Evolutionary conservation across 2,797 vertebrate species (phyloP).

Genomic region (Tiaroga cobitis): DNA sequence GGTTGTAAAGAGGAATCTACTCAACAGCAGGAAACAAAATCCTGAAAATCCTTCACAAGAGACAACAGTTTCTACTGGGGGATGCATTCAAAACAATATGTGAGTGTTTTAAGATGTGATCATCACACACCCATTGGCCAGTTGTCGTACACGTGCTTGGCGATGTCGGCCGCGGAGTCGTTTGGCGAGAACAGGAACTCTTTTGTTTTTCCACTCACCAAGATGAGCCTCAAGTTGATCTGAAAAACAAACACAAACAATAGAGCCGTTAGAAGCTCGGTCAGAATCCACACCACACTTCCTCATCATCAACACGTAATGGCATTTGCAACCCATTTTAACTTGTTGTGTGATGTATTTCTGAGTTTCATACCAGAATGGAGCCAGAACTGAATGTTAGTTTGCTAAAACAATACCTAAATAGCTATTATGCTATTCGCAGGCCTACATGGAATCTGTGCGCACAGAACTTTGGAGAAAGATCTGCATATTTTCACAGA

Average conservation of each 20-base stretch:
- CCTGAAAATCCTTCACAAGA: neutral
- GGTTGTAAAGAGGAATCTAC: constrained; percentile 17
- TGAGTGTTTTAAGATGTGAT: constrained; percentile 6
- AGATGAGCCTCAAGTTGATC: constrained; percentile 97
- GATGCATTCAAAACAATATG: neutral
- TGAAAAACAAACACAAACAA: constrained; percentile 70
- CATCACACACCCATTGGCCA: constrained; percentile 94
- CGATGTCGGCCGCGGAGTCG: constrained; percentile 95
- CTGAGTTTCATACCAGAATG: neutral
- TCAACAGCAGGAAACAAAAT: neutral
- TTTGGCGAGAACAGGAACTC: constrained; percentile 97
- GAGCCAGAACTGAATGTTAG: neutral
- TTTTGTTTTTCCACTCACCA: constrained; percentile 98
- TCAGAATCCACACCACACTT: constrained; percentile 6
- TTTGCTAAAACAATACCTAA: neutral
- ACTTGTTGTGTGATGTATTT: neutral
- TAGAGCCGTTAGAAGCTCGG: neutral
- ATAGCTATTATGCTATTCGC: neutral
- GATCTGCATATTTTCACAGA: neutral
- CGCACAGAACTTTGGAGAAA: neutral
- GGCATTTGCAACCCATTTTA: neutral
- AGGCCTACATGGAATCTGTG: neutral
- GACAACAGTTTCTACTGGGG: neutral
- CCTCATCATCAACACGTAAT: neutral
- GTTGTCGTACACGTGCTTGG: constrained; percentile 97